These are phyloP conservation scores for Caracal caracal DNA, from an alignment of 2,113 vertebrate genomes.

Conservation along the genomic window DNA sequence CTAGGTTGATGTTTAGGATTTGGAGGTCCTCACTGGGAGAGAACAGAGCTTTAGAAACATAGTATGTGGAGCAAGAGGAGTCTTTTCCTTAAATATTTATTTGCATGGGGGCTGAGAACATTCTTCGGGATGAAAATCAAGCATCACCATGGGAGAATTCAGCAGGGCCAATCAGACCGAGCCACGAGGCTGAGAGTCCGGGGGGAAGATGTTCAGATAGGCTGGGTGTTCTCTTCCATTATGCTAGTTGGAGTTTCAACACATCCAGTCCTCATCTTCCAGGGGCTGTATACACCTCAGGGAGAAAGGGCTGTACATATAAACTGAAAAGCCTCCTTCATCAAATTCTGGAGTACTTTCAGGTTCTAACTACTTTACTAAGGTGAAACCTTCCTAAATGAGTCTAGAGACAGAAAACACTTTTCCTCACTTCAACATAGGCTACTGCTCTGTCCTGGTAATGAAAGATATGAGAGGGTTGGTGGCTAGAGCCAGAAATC, in stretches of 20 bases:
- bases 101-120: background rate
- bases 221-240: background rate
- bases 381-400: background rate
- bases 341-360: background rate
- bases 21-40: background rate
- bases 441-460: background rate
- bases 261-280: background rate
- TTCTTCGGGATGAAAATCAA: background rate
- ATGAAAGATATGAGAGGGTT: background rate
- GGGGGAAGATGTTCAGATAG: background rate
- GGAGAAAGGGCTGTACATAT: background rate
- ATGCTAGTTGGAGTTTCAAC: background rate
- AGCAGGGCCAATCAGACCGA: no score
- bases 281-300: background rate
- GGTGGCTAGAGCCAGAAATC: background rate
- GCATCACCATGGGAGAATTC: background rate
- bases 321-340: background rate
- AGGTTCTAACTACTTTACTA: background rate
- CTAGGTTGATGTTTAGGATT: background rate
- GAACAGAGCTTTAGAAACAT: background rate
- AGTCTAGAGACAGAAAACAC: background rate
- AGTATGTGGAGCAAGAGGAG: background rate
- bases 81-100: background rate
- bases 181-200: background rate
- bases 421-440: background rate